Conservation (phyloP, 2,113 vertebrate species). For the Colius striatus region DNA sequence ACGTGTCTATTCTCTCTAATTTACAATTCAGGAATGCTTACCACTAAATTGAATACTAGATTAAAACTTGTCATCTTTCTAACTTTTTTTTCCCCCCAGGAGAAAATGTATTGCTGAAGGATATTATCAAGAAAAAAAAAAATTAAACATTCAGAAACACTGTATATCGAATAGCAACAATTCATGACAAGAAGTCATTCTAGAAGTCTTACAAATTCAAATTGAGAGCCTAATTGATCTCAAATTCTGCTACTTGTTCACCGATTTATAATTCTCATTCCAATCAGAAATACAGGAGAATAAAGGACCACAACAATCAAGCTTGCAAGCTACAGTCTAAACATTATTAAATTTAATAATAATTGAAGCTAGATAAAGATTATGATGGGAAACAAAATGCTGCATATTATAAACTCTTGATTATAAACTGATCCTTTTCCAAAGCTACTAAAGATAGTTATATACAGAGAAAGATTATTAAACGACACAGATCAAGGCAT, state of each 20-base stretch:
- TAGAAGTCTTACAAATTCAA: neutral
- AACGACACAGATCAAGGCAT: neutral
- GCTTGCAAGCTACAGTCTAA: neutral
- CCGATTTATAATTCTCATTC: neutral
- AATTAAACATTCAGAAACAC: neutral
- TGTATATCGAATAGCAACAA: neutral
- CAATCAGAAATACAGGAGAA: neutral
- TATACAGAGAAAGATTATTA: neutral
- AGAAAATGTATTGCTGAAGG: neutral
- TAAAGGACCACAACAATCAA: neutral
- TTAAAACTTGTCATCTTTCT: neutral
- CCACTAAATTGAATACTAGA: neutral
- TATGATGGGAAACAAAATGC: neutral
- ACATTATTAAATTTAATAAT: neutral
- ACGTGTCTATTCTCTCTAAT: neutral
- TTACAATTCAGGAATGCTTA: neutral
- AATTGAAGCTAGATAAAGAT: neutral
- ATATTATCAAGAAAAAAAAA: neutral
- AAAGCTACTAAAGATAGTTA: neutral
- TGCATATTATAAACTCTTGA: neutral
- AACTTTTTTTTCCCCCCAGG: neutral
- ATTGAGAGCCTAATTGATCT: neutral
- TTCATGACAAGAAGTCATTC: neutral
- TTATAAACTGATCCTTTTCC: neutral
- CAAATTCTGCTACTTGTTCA: neutral